Base-by-base conservation (phyloP, 2,888 invertebrate genomes). In the Agrotis clavis region DNA sequence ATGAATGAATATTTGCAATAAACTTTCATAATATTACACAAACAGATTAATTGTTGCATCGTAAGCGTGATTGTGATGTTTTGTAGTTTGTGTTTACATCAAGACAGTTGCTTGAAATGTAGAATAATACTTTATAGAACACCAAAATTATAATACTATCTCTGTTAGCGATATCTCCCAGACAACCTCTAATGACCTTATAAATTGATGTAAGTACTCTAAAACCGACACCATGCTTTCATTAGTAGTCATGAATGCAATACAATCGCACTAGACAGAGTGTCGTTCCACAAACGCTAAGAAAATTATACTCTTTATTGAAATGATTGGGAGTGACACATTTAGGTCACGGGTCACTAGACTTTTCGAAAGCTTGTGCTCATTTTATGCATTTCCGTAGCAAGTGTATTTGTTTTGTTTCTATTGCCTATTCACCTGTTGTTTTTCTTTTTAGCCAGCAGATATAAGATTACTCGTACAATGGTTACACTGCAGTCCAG, bases 321-420 rank as follows among this genome's bases (percentile, higher is more conserved):
- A 56, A 64, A 45, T 64, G 3, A 64, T 64, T 73, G 64, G 41
- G 41, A 48, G 41, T 64, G 71, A 72, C 73, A 72, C 11, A 41
- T 48, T 41, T 41, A 14, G 73, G 48, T 30, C 48, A 13, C 41
- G 18, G 25, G 54, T 54, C 54, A 25, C 7, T 4, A 25, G 25
- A 41, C 2, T 56, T 71, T 72, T 41, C 7, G 25, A 70, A 70
- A 48, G 71, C 53, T 19, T 19, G 45, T 54, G 14, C 35, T 41
- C 48, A 18, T 56, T 56, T 48, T n/a, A 14, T n/a, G 25, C 51
- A 68, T 66, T 71, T 61, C 30, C 16, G 16, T 25, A 4, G n/a
- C 1, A 14, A 51, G 11, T 50, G 14, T 35, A 21, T 48, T 50
- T 50, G 21, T 41, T 70, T 41, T 41, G 4, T 69, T 19, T 41